phyloP scores from a whole-genome alignment of 2,888 invertebrate genomes.

The Myopa tessellatipennis region DNA sequence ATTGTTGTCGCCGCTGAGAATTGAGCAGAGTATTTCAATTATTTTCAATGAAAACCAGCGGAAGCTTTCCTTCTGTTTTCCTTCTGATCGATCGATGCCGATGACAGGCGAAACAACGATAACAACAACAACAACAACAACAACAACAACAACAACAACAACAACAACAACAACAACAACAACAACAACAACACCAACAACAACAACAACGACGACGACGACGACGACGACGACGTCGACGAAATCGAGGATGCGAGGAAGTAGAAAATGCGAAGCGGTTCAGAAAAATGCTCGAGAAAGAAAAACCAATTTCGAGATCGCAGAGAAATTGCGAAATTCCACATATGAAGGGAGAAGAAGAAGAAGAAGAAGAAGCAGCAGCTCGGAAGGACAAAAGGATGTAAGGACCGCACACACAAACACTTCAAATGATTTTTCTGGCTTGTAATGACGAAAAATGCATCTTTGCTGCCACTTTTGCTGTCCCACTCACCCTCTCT shows the following conservation, averaged over 20 bases:
- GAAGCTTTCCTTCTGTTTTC: conserved; percentile 33
- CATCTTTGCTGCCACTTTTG: not conserved
- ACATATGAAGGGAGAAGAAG: not conserved
- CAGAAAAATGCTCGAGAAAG: conserved; percentile 24
- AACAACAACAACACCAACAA: too few species aligned
- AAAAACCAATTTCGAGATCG: conserved; percentile 33
- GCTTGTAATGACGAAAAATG: not conserved
- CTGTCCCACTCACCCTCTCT: not conserved
- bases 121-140: conserved; percentile 31
- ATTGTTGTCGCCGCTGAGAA: not conserved
- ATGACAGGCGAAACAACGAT: conserved; percentile 32
- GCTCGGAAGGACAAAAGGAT: not conserved
- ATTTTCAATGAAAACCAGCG: conserved; percentile 35
- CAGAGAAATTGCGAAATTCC: conserved; percentile 36
- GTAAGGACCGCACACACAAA: not conserved
- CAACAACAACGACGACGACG: too few species aligned
- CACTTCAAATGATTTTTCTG: not conserved
- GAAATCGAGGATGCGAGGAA: too few species aligned
- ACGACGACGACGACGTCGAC: too few species aligned
- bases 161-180: too few species aligned
- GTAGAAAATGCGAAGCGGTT: conserved; percentile 16
- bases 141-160: conserved; percentile 39
- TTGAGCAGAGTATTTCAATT: conserved; percentile 29
- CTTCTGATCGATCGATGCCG: conserved; percentile 37
- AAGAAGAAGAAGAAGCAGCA: not conserved